A percentile compares a stretch with the other conserved stretches of the same genome.
Evolutionary conservation across 2,888 invertebrate species (phyloP).

Genomic region (Zygothrica quintamaculata): DNA sequence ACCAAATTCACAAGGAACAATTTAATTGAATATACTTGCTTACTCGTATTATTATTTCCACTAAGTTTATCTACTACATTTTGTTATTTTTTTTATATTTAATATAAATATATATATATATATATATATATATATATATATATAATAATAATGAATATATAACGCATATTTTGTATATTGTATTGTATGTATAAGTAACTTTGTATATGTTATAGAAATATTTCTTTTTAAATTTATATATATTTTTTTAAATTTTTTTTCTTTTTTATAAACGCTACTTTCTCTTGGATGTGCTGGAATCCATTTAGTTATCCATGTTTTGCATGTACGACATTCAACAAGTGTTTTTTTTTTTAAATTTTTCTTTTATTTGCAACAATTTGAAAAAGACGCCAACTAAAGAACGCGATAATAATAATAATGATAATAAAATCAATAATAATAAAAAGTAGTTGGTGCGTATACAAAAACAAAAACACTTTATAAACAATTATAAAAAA

Average conservation of each 20-base stretch:
- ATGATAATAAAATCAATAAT: conserved; percentile 4
- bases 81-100: conserved; percentile 9
- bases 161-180: background rate
- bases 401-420: background rate
- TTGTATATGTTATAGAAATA: conserved; percentile 20
- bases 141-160: background rate
- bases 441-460: background rate
- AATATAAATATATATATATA: conserved; percentile 21
- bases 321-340: conserved; percentile 9
- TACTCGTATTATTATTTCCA: conserved; percentile 12
- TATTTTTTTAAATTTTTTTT: conserved; percentile 14
- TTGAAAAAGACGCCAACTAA: background rate
- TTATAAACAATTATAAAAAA: conserved; percentile 31
- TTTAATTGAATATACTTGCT: conserved; percentile 39
- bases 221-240: conserved; percentile 6
- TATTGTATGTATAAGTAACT: background rate
- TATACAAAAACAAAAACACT: conserved; percentile 14
- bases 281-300: conserved; percentile 11
- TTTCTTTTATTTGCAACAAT: too few species aligned
- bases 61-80: conserved; percentile 17
- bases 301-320: too few species aligned
- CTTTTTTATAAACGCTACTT: conserved; percentile 4
- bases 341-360: conserved; percentile 15
- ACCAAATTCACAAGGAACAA: conserved; percentile 42
- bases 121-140: conserved; percentile 21